Conservation (phyloP, 2,113 vertebrate species). For the Procavia capensis region DNA sequence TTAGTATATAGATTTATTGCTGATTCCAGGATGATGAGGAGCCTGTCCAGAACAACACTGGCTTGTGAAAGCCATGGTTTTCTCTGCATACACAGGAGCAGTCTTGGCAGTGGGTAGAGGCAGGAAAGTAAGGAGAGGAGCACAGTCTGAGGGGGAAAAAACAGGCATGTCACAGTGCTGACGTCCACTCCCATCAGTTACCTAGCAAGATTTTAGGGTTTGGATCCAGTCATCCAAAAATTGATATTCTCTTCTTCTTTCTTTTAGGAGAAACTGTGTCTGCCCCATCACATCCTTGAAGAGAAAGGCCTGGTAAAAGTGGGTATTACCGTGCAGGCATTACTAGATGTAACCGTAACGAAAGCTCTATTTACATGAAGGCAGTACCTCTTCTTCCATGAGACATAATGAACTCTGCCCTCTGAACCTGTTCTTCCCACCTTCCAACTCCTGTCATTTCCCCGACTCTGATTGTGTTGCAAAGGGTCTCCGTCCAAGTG, state of each 20-base stretch:
- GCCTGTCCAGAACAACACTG: neutral
- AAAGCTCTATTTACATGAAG: constrained; percentile 91
- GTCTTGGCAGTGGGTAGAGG: neutral
- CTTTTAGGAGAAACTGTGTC: constrained; percentile 96
- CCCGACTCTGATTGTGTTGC: constrained; percentile 56
- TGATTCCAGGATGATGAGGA: neutral
- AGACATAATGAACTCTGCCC: constrained; percentile 50
- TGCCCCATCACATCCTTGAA: constrained; percentile 98
- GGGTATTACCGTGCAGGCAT: constrained; percentile 93
- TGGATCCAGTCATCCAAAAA: constrained; percentile 37
- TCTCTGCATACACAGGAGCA: constrained; percentile 1
- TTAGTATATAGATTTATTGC: neutral
- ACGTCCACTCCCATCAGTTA: neutral
- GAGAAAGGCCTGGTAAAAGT: constrained; percentile 97
- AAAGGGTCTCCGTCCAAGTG: constrained; percentile 26
- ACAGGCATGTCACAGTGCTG: fast-evolving
- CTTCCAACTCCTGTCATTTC: constrained; percentile 67
- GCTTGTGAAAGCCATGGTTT: neutral
- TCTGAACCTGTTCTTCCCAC: constrained; percentile 43
- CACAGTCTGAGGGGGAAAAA: no score
- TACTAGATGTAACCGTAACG: constrained; percentile 90
- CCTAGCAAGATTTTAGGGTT: neutral
- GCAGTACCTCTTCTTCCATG: constrained; percentile 31
- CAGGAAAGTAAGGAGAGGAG: neutral
- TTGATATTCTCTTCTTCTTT: constrained; percentile 74